Base-by-base conservation (phyloP, 2,888 invertebrate genomes). In the Pristionchus exspectatus region DNA sequence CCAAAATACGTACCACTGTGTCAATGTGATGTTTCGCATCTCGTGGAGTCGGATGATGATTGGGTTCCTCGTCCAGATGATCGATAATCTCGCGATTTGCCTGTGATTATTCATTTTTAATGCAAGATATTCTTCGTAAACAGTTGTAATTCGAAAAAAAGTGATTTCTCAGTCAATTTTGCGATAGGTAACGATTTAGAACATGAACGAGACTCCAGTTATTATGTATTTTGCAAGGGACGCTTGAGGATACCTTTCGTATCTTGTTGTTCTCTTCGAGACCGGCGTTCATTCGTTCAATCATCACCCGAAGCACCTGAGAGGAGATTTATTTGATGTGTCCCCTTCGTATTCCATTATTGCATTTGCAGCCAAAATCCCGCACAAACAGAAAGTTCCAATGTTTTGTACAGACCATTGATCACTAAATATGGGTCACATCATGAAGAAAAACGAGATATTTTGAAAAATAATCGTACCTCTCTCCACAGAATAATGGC, bases 401-500 rank as follows among this genome's bases (percentile, higher is more conserved):
- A 56, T 27, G 27, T 30, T 30, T 7, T 27, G 74, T 69, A 9
- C 69, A n/a, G 2, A n/a, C 24, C 12, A 24, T 18, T 69, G 69
- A 9, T 59, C 2, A 4, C 7, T 59, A 27, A 27, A 4, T 59
- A 59, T 59, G 59, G 18, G 7, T 59, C 59, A 21, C 59, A 18
- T 9, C 0, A 24, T 3, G 38, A 21, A 24, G 18, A 38, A 38
- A 38, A 38, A 38, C 3, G 5, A 38, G 38, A 38, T 38, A 38
- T 38, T 38, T 38, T 38, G 38, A 38, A 5, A 38, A 27, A 16
- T 5, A 12, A 33, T 18, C 84, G 24, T 59, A 90, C 90, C 88
- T 92, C 93, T 87, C 93, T 72, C 93, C 93, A 93, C 16, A 93
- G 85, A 44, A 93, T 93, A 30, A 93, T 93, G 0, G 93, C 93